phyloP scores from a whole-genome alignment of 2,888 invertebrate species.

The Oegoconia quadripuncta region DNA sequence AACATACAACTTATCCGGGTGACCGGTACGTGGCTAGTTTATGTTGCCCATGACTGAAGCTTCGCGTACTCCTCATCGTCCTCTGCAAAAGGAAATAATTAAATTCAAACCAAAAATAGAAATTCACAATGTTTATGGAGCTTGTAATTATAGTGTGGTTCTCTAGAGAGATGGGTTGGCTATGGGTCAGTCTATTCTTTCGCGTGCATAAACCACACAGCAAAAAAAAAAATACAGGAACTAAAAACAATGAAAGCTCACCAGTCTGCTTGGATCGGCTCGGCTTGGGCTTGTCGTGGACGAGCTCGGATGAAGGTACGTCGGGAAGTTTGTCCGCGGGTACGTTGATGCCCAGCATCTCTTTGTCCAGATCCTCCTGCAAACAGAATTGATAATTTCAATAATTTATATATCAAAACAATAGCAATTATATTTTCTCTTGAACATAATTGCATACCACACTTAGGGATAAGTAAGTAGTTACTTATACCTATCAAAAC shows the following conservation, averaged over 20 bases:
- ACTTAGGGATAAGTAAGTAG: no score
- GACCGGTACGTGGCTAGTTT: slow-evolving; percentile 19
- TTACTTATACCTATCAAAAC: no score
- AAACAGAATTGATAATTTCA: slow-evolving; percentile 10
- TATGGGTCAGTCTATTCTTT: no score
- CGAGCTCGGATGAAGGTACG: slow-evolving; percentile 83
- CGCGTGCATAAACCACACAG: no score
- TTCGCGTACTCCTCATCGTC: slow-evolving; percentile 62
- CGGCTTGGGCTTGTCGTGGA: slow-evolving; percentile 66
- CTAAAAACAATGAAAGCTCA: no score
- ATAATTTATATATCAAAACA: not conserved
- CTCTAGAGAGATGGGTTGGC: no score
- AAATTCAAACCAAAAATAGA: not conserved
- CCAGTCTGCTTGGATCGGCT: slow-evolving; percentile 58
- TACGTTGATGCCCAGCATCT: slow-evolving; percentile 88
- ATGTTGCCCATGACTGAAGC: slow-evolving; percentile 71
- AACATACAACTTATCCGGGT: slow-evolving; percentile 27
- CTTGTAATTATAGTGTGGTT: no score
- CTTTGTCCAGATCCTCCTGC: slow-evolving; percentile 90
- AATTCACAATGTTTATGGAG: no score
- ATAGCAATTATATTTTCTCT: no score
- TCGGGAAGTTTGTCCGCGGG: slow-evolving; percentile 85
- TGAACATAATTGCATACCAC: no score
- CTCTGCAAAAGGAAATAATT: no score
- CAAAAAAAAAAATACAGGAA: no score